A percentile compares a stretch with the other conserved stretches of the same genome.
These are phyloP conservation scores for Heliconius hortense DNA, from an alignment of 2,888 invertebrate genomes.

Conservation along the genomic window DNA sequence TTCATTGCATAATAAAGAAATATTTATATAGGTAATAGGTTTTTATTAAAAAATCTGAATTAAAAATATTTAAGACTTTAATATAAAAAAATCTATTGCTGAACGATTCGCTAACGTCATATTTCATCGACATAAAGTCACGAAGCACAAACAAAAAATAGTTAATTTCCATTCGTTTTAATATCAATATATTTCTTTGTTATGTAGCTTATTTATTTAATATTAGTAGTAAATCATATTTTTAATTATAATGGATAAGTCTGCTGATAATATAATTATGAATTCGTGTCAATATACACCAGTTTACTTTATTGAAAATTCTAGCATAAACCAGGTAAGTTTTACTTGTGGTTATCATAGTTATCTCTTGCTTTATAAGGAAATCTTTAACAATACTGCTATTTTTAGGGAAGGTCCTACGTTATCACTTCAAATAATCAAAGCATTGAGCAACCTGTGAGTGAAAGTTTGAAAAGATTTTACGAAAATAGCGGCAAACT, in stretches of 20 bases:
- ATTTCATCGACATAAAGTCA: constrained; percentile 28
- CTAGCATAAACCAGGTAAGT: constrained; percentile 69
- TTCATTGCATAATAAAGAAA: no score
- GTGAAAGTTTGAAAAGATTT: constrained; percentile 74
- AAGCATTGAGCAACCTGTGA: constrained; percentile 60
- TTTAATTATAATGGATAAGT: constrained; percentile 63
- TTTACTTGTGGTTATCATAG: constrained; percentile 44
- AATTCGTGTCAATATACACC: constrained; percentile 76
- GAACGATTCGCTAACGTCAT: constrained; percentile 5
- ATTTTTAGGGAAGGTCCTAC: constrained; percentile 66
- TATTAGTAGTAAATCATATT: constrained; percentile 45
- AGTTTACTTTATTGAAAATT: constrained; percentile 72
- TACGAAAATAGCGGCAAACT: constrained; percentile 78
- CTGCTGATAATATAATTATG: constrained; percentile 64
- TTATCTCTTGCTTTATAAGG: constrained; percentile 33
- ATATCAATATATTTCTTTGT: constrained; percentile 30
- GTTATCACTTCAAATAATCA: constrained; percentile 59
- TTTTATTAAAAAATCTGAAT: no score
- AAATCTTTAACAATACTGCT: constrained; percentile 38
- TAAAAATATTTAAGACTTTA: no score
- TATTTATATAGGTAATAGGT: no score
- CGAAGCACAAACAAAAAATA: constrained; percentile 40
- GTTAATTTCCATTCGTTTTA: constrained; percentile 22
- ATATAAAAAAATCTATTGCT: not conserved
- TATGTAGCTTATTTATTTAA: constrained; percentile 39